phyloP scores from a whole-genome alignment of 2,888 invertebrate genomes.

The Osmoderma eremita region DNA sequence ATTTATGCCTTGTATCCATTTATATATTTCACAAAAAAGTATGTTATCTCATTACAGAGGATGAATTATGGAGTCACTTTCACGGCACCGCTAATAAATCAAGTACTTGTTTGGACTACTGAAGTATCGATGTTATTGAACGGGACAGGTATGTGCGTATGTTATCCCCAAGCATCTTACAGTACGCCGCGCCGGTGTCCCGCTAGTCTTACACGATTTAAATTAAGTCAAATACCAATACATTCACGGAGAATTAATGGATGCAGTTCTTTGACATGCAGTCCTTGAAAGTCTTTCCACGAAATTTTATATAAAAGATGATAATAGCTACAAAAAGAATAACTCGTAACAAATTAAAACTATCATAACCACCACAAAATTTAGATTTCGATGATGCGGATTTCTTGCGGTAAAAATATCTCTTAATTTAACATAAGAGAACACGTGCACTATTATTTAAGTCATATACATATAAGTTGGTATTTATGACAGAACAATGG shows the following conservation, averaged over 20 bases:
- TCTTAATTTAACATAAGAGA: constrained; percentile 32
- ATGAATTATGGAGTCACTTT: constrained; percentile 41
- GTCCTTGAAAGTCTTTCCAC: too few relatives aligned
- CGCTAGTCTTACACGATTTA: constrained; percentile 15
- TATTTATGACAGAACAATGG: constrained; percentile 58
- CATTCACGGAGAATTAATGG: neutral
- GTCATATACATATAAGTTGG: constrained; percentile 53
- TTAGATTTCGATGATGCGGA: constrained; percentile 5
- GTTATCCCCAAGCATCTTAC: constrained; percentile 26
- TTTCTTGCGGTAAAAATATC: constrained; percentile 7
- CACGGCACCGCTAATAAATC: constrained; percentile 37
- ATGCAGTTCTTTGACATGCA: neutral
- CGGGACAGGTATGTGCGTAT: constrained; percentile 13
- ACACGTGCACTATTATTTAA: constrained; percentile 48
- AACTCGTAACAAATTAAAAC: too few relatives aligned
- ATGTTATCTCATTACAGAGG: constrained; percentile 41
- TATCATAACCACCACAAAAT: too few relatives aligned
- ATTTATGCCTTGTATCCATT: constrained; percentile 39
- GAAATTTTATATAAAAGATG: too few relatives aligned
- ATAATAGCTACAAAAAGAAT: too few relatives aligned
- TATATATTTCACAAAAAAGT: constrained; percentile 41
- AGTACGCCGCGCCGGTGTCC: neutral
- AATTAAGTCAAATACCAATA: neutral
- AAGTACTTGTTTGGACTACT: constrained; percentile 38
- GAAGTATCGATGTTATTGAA: constrained; percentile 40